These are phyloP conservation scores for Galeopterus variegatus DNA, from an alignment of 2,113 vertebrate species.

Conservation along the genomic window DNA sequence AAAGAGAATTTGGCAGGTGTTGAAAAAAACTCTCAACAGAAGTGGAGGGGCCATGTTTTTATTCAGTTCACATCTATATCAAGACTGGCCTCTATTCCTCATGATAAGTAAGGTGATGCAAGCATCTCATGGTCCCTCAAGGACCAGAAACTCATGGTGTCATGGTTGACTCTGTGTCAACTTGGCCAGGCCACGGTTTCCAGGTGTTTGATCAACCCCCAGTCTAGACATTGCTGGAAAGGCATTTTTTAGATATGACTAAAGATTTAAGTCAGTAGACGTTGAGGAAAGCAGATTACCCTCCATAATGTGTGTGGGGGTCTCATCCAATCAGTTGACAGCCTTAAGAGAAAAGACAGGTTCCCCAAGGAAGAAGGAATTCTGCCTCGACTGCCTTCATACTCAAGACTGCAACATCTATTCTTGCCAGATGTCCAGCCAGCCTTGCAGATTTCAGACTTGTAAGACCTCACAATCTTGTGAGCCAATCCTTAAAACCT, in stretches of 20 bases:
- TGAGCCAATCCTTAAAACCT: neutral
- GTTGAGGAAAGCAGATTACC: neutral
- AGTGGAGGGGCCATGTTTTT: neutral
- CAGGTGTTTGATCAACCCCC: neutral
- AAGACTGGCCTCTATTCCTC: neutral
- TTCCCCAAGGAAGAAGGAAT: neutral
- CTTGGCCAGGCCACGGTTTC: neutral
- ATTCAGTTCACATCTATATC: neutral
- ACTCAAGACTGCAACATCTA: neutral
- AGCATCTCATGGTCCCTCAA: neutral
- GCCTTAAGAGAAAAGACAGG: neutral
- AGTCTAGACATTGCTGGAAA: neutral
- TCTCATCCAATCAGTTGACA: constrained; percentile 13
- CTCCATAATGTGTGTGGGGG: neutral
- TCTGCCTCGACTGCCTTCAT: constrained; percentile 30
- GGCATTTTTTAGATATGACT: neutral
- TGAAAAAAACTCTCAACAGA: neutral
- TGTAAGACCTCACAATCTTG: neutral
- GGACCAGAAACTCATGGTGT: neutral
- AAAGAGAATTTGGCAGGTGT: neutral
- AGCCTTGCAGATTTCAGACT: neutral
- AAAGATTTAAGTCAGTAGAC: neutral
- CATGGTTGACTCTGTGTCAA: neutral
- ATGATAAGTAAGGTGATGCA: neutral
- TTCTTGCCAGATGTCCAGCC: neutral